These are phyloP conservation scores for Tigriopus californicus DNA, from an alignment of 2,888 invertebrate genomes.

Conservation along the genomic window DNA sequence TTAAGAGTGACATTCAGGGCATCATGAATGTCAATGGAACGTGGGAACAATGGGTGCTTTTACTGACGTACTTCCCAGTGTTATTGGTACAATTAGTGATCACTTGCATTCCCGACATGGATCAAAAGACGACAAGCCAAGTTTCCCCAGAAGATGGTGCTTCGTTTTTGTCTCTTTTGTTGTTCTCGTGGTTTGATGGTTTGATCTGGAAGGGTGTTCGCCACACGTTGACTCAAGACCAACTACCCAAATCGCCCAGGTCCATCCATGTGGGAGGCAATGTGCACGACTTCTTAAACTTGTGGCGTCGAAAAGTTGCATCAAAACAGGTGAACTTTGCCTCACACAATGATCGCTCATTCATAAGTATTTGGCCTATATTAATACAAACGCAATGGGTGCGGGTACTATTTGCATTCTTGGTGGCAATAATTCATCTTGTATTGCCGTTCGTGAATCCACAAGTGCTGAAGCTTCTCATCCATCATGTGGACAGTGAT, in stretches of 20 bases:
- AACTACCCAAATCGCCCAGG: background rate
- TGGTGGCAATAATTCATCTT: background rate
- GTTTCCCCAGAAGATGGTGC: background rate
- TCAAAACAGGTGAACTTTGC: background rate
- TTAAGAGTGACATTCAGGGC: background rate
- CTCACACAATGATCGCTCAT: background rate
- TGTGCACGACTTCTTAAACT: background rate
- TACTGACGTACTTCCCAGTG: background rate
- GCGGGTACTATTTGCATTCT: background rate
- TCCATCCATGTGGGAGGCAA: background rate
- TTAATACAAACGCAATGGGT: background rate
- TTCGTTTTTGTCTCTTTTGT: constrained; percentile 28
- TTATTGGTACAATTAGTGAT: background rate
- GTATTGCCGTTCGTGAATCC: background rate
- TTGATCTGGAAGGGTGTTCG: constrained; percentile 67
- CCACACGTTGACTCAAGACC: constrained; percentile 41
- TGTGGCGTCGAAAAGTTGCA: background rate
- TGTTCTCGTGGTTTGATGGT: constrained; percentile 78
- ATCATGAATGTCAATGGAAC: background rate
- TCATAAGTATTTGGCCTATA: background rate
- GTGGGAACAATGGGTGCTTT: background rate
- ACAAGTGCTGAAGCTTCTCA: background rate
- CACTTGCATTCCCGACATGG: background rate
- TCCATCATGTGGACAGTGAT: background rate
- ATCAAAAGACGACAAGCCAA: too few species aligned